Conservation (phyloP, 1,140 invertebrate species). For the Pteromalus puparum region DNA sequence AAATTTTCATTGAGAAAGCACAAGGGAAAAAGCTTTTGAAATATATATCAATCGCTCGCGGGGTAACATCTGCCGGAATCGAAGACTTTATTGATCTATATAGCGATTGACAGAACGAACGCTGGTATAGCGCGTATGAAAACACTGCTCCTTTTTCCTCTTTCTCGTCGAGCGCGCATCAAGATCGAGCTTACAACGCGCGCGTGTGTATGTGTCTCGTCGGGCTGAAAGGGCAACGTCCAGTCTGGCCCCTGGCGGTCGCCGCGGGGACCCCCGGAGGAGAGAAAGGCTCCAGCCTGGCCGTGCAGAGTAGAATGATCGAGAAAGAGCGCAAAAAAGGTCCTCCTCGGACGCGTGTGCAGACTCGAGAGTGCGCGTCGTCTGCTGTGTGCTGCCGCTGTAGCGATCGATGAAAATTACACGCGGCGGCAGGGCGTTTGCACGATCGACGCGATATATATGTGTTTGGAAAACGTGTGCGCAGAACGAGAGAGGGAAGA, state of each 20-base stretch:
- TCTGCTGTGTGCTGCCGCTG: background rate
- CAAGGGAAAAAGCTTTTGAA: too few species aligned
- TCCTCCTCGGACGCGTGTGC: background rate
- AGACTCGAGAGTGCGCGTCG: slow-evolving; percentile 5
- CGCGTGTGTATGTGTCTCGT: background rate
- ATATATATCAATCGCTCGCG: too few species aligned
- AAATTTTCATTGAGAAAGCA: too few species aligned
- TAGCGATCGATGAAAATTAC: slow-evolving; percentile 44
- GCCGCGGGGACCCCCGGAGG: background rate
- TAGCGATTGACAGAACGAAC: too few species aligned
- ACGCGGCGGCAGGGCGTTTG: background rate
- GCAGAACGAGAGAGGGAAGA: background rate
- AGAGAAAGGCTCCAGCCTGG: too few species aligned
- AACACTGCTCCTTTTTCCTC: too few species aligned
- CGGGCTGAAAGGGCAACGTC: background rate
- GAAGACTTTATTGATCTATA: too few species aligned
- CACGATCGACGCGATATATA: slow-evolving; percentile 30
- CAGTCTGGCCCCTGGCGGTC: background rate
- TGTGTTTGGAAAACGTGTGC: background rate
- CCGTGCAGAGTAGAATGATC: background rate
- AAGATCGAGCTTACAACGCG: background rate
- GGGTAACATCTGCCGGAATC: too few species aligned
- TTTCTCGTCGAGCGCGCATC: too few species aligned
- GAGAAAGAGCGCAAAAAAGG: slow-evolving; percentile 15
- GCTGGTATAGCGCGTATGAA: too few species aligned